Evolutionary conservation across 2,797 vertebrate genomes (phyloP).

Genomic region (Phalanger gymnotis): DNA sequence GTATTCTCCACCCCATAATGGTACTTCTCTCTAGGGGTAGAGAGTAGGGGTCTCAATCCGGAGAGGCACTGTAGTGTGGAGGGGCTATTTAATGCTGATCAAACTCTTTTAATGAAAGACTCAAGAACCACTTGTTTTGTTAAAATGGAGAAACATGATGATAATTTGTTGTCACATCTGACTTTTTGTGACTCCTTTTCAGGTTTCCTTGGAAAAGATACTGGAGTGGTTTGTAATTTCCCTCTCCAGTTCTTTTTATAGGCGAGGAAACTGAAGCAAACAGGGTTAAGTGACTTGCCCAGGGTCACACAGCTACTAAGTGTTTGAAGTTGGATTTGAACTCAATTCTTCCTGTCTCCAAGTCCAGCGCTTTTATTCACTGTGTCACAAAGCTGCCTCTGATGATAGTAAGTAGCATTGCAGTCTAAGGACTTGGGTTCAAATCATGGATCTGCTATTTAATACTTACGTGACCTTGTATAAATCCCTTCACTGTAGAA

Average conservation of each 20-base stretch:
- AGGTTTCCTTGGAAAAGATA: background rate
- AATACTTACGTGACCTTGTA: too few species aligned
- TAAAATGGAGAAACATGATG: background rate
- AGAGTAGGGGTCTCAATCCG: background rate
- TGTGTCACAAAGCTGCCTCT: too few species aligned
- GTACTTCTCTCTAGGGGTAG: background rate
- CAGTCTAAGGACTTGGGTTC: too few species aligned
- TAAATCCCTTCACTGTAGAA: too few species aligned
- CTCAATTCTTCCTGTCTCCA: too few species aligned
- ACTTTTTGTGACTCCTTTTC: background rate
- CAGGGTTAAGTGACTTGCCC: background rate
- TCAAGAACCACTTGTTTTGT: background rate
- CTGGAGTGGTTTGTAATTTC: background rate
- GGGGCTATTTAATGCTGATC: background rate
- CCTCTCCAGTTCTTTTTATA: background rate
- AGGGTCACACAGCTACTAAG: too few species aligned
- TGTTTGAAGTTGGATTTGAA: too few species aligned
- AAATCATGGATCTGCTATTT: too few species aligned
- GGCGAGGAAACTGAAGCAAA: background rate
- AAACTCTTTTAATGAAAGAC: background rate
- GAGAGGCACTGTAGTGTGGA: background rate
- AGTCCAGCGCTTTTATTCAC: too few species aligned
- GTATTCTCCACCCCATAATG: background rate
- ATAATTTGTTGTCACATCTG: background rate
- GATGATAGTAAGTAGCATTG: too few species aligned